These are phyloP conservation scores for Candoia aspera DNA, from an alignment of 2,113 vertebrate species.

Conservation along the genomic window DNA sequence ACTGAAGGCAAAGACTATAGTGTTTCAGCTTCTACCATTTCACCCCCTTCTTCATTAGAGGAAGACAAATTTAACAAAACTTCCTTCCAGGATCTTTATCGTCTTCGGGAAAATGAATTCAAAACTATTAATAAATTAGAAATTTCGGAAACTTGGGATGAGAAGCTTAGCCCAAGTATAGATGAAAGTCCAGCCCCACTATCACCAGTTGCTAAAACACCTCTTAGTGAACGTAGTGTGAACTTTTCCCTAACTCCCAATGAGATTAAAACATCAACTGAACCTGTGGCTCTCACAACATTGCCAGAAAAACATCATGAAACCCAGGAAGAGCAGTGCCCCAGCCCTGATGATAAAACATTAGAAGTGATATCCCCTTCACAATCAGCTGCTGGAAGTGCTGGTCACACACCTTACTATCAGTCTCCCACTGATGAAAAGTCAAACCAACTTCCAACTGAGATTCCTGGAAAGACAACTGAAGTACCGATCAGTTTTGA, in stretches of 20 bases:
- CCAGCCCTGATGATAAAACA: constrained; percentile 91
- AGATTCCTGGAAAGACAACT: constrained; percentile 67
- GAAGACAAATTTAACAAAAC: constrained; percentile 85
- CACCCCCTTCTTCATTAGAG: constrained; percentile 88
- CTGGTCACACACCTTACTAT: constrained; percentile 96
- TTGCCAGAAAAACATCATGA: constrained; percentile 66
- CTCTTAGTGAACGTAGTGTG: constrained; percentile 85
- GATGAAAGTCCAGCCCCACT: constrained; percentile 70
- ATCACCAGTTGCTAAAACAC: constrained; percentile 86
- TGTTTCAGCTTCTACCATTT: constrained; percentile 90
- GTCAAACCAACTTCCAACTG: constrained; percentile 73
- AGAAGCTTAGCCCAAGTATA: constrained; percentile 65
- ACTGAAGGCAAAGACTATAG: constrained; percentile 90
- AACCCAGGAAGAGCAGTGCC: constrained; percentile 74
- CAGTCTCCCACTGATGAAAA: constrained; percentile 96
- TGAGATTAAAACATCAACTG: constrained; percentile 80
- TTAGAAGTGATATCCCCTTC: constrained; percentile 88
- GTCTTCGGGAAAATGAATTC: constrained; percentile 60
- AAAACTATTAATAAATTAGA: constrained; percentile 57
- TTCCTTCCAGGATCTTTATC: constrained; percentile 71
- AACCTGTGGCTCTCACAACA: constrained; percentile 73
- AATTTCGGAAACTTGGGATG: constrained; percentile 62
- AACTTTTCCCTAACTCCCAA: constrained; percentile 81
- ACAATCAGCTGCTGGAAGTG: constrained; percentile 86
- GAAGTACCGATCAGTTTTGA: constrained; percentile 75